These are phyloP conservation scores for Oncorhynchus mykiss DNA, from an alignment of 2,113 vertebrate genomes.

Conservation along the genomic window DNA sequence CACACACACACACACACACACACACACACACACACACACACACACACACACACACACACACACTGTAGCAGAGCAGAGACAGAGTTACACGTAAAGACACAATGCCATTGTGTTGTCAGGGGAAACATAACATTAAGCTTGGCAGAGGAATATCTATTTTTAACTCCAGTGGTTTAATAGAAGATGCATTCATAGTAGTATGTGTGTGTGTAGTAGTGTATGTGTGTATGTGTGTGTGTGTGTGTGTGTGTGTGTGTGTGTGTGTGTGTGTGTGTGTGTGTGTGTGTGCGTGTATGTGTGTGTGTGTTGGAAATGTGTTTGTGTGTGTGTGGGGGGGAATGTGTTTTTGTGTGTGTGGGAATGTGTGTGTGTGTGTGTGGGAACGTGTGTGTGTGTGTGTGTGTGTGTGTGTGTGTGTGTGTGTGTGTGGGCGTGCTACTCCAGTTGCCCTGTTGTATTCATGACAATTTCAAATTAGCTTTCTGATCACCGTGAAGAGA, in stretches of 20 bases:
- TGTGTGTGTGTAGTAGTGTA: too few species aligned
- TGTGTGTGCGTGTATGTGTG: too few species aligned
- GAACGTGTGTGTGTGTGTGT: background rate
- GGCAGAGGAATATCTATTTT: conserved; percentile 64
- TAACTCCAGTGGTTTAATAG: conserved; percentile 26
- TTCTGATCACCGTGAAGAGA: conserved; percentile 38
- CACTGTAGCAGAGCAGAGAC: conserved; percentile 15
- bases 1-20: too few species aligned
- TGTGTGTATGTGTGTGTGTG: background rate
- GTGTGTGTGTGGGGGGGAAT: too few species aligned
- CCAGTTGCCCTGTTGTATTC: conserved; percentile 18
- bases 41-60: too few species aligned
- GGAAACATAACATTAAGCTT: conserved; percentile 60
- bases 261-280: too few species aligned
- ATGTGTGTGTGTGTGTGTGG: too few species aligned
- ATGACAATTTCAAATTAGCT: conserved; percentile 42
- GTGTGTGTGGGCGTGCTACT: conserved; percentile 6
- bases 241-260: too few species aligned
- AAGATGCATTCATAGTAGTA: conserved; percentile 28
- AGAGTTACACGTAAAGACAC: conserved; percentile 28
- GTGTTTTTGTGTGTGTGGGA: too few species aligned
- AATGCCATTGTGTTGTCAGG: conserved; percentile 56
- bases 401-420: conserved; percentile 14
- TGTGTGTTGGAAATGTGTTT: too few species aligned
- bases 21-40: too few species aligned